These are phyloP conservation scores for Leptobrachium leishanense DNA, from an alignment of 2,113 vertebrate genomes.

Conservation along the genomic window DNA sequence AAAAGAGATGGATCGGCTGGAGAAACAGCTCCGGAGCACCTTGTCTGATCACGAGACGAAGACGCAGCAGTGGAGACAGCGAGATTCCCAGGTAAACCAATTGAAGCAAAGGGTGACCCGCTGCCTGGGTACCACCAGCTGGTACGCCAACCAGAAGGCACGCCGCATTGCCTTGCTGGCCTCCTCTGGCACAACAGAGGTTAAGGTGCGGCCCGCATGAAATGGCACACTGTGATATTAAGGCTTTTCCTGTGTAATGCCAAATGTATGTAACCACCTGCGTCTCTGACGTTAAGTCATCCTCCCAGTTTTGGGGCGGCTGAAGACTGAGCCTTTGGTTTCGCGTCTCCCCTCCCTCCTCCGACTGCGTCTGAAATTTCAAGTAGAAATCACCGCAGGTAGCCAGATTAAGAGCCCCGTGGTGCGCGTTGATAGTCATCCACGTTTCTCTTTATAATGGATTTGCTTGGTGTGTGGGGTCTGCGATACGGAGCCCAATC, in stretches of 20 bases:
- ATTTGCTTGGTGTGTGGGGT: constrained; percentile 60
- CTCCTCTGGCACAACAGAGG: neutral
- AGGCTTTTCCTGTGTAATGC: neutral
- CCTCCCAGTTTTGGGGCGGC: neutral
- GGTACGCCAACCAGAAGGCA: neutral
- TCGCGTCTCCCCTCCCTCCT: constrained; percentile 14
- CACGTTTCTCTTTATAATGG: constrained; percentile 76
- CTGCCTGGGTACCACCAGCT: neutral
- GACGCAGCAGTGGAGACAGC: constrained; percentile 85
- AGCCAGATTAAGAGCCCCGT: constrained; percentile 78
- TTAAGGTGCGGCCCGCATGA: neutral
- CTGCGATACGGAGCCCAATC: neutral
- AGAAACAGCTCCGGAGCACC: constrained; percentile 81
- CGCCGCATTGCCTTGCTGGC: neutral
- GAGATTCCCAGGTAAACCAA: constrained; percentile 84
- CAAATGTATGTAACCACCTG: neutral
- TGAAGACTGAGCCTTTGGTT: neutral
- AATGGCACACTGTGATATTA: neutral
- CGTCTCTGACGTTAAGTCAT: neutral
- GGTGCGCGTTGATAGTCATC: constrained; percentile 68
- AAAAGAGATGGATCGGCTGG: constrained; percentile 84
- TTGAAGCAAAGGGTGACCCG: neutral
- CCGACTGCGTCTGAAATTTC: constrained; percentile 11
- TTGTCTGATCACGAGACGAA: constrained; percentile 85
- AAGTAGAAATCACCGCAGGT: constrained; percentile 73